phyloP scores from a whole-genome alignment of 2,113 vertebrate genomes.

The Bostrychus sinensis region DNA sequence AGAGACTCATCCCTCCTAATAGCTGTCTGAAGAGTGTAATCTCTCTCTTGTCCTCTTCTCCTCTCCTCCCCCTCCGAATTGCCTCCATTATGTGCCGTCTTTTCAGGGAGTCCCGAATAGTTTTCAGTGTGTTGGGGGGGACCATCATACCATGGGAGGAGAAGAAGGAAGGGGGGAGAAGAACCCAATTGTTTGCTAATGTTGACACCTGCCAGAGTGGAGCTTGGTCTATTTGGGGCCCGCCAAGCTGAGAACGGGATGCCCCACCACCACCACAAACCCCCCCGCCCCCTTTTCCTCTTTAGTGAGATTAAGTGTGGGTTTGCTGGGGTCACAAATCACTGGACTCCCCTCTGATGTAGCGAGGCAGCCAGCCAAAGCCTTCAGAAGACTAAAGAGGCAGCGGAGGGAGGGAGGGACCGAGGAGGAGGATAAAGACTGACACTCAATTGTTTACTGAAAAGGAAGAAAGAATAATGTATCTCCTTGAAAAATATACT shows the following conservation, averaged over 20 bases:
- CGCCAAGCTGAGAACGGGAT: slow-evolving; percentile 71
- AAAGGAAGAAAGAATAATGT: slow-evolving; percentile 75
- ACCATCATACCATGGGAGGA: slow-evolving; percentile 47
- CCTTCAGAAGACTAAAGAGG: slow-evolving; percentile 67
- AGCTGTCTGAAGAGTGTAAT: slow-evolving; percentile 82
- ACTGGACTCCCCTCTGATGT: slow-evolving; percentile 83
- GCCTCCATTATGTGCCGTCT: slow-evolving; percentile 70
- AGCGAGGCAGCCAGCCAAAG: slow-evolving; percentile 83
- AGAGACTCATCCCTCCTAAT: slow-evolving; percentile 82
- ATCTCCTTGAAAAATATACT: slow-evolving; percentile 61
- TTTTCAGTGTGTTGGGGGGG: slow-evolving; percentile 62
- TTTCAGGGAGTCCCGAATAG: slow-evolving; percentile 74
- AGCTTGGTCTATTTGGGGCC: slow-evolving; percentile 69
- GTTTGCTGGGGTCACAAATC: slow-evolving; percentile 89
- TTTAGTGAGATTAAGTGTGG: slow-evolving; percentile 87
- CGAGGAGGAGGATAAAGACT: slow-evolving; percentile 66
- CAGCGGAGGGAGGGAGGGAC: slow-evolving; percentile 64
- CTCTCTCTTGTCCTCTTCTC: slow-evolving; percentile 75
- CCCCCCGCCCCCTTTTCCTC: slow-evolving; percentile 70
- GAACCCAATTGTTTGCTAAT: slow-evolving; percentile 82
- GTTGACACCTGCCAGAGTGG: slow-evolving; percentile 83
- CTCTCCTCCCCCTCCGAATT: slow-evolving; percentile 63
- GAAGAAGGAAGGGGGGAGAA: slow-evolving; percentile 68
- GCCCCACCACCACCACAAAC: no score
- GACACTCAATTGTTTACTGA: slow-evolving; percentile 75